A percentile compares a stretch with the other conserved stretches of the same genome.
These are phyloP conservation scores for Tetragonula clypearis DNA, from an alignment of 1,140 invertebrate species.

Conservation along the genomic window DNA sequence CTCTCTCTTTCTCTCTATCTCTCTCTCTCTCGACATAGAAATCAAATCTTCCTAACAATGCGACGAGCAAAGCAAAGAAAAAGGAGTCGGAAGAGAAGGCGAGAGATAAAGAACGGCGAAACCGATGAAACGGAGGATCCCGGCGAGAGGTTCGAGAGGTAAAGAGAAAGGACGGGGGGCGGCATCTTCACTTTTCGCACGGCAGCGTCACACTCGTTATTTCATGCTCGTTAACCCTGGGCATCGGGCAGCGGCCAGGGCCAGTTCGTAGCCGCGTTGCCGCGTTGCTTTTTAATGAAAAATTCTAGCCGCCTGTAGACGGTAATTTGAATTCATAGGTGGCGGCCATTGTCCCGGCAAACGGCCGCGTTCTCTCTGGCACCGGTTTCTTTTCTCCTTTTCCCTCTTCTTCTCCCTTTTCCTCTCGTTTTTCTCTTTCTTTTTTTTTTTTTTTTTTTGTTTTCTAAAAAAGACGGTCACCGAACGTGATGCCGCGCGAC, in stretches of 20 bases:
- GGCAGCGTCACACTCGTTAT: slow-evolving; percentile 34
- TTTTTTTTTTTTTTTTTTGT: too few relatives aligned
- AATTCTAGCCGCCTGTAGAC: slow-evolving; percentile 26
- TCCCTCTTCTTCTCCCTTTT: too few relatives aligned
- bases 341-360: slow-evolving; percentile 8
- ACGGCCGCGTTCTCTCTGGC: neutral
- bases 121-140: neutral
- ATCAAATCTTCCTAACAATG: neutral
- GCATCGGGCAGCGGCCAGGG: slow-evolving; percentile 13
- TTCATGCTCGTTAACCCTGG: slow-evolving; percentile 41
- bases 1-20: too few relatives aligned
- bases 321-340: slow-evolving; percentile 46
- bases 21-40: too few relatives aligned
- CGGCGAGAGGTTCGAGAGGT: neutral
- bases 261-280: neutral
- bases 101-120: neutral
- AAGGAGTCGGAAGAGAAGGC: neutral
- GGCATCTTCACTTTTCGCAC: slow-evolving; percentile 10
- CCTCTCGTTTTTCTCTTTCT: too few relatives aligned
- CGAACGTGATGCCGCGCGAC: neutral
- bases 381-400: neutral
- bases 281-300: slow-evolving; percentile 44
- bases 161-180: neutral
- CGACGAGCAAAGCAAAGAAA: neutral
- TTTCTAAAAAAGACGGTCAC: slow-evolving; percentile 1